Percentiles rank a stretch among this genome's conserved stretches.
Conservation (phyloP, 2,113 vertebrate genomes). For the Alethe castanea region DNA sequence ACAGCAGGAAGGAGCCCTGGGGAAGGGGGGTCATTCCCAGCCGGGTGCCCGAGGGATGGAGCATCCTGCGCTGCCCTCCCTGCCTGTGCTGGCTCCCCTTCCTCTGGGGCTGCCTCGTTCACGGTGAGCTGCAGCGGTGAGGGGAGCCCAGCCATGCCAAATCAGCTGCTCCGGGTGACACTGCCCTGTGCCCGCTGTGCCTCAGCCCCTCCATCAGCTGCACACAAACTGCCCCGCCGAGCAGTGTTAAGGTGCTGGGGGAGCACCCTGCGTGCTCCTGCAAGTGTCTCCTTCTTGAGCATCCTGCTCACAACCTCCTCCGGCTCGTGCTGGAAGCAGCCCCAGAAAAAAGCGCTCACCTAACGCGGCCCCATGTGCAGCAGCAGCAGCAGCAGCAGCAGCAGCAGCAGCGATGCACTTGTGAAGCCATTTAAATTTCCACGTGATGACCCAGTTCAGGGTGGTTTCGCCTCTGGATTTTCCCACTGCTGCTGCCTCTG, state of each 20-base stretch:
- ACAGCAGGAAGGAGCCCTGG: neutral
- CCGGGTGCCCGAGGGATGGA: accelerated
- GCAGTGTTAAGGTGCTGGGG: neutral
- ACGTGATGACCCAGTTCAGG: constrained; percentile 1
- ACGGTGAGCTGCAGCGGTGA: accelerated
- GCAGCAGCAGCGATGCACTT: neutral
- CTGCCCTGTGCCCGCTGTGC: accelerated
- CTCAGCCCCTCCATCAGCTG: neutral
- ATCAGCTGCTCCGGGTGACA: accelerated
- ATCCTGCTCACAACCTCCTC: neutral
- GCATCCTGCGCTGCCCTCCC: neutral
- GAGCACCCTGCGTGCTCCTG: accelerated
- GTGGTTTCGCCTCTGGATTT: neutral
- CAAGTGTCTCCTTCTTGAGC: neutral
- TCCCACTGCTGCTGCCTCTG: neutral
- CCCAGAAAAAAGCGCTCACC: neutral
- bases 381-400: neutral
- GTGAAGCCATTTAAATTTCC: neutral
- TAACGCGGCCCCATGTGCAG: accelerated
- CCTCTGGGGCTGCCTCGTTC: neutral
- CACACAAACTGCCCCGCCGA: accelerated
- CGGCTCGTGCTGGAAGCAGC: neutral
- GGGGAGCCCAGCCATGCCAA: accelerated
- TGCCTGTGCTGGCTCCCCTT: accelerated
- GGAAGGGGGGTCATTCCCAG: neutral